Evolutionary conservation across 2,113 vertebrate genomes (phyloP), one percentile per base, ranked within the genome.

Genomic region (Pelmatolapia mariae): DNA sequence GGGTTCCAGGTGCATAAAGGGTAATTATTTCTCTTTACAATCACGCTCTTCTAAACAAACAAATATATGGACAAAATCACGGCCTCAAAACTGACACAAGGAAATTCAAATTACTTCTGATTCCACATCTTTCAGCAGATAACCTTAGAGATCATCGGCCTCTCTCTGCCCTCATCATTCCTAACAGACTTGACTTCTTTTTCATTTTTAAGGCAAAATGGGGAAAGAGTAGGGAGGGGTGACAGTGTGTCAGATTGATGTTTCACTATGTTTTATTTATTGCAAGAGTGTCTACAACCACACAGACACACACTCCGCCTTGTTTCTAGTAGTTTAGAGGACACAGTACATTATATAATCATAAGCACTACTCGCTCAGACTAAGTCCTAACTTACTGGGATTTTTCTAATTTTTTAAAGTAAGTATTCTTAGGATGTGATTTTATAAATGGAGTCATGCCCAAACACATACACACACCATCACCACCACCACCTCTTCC

Each of bases 191-290:
- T 50, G 71, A 56, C 63, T 56, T 81, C 7, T 22, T 79, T 86
- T 88, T 86, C 45, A 36, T 87, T 82, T 86, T 63, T 82, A 71
- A 56, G 10, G 8, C 26, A 13, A 73, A 26, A 73, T 6, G 59
- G 22, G 3, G 54, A 78, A 50, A 83, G 40, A 78, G 1, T 31
- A 43, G 26, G 31, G 53, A 43, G 66, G 12, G 33, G 33, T 7
- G 8, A 54, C 80, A 66, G 40, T 22, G 73, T 83, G 86, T 88
- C 86, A 89, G 47, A 24, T 31, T 87, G 80, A 87, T 45, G 63
- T 73, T 78, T 86, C 33, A 57, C 61, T 18, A 19, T 88, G 86
- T 87, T 90, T 93, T 82, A 86, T 90, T 92, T 56, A 90, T 90
- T 87, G 33, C 63, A 18, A 31, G 33, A 31, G 54, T 40, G 57